Conservation (phyloP, 2,888 invertebrate species). For the Folsomia candida region DNA sequence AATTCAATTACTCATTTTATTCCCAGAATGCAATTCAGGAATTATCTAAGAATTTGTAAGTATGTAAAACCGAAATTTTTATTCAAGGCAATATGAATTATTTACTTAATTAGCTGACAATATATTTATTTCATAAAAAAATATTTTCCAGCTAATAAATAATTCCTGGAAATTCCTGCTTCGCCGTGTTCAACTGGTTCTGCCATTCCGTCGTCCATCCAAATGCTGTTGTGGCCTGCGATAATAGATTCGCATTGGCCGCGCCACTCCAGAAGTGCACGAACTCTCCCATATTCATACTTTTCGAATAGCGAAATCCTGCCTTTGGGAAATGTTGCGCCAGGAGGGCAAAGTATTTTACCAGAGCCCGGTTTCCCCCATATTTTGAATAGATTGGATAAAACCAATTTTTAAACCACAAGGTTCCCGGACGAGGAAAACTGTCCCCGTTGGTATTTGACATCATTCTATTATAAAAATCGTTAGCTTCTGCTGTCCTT, state of each 20-base stretch:
- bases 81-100: no score
- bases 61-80: no score
- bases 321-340: slow-evolving; percentile 34
- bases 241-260: slow-evolving; percentile 23
- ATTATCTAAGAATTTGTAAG: no score
- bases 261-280: slow-evolving; percentile 44
- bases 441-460: slow-evolving; percentile 19
- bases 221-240: slow-evolving; percentile 26
- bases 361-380: slow-evolving; percentile 25
- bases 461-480: slow-evolving; percentile 26
- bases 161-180: slow-evolving; percentile 26
- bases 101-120: no score
- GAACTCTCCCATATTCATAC: slow-evolving; percentile 38
- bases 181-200: slow-evolving; percentile 24
- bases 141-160: no score
- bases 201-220: slow-evolving; percentile 27
- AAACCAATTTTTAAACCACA: slow-evolving; percentile 41
- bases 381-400: slow-evolving; percentile 31
- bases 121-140: no score
- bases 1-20: no score
- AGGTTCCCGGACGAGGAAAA: slow-evolving; percentile 32
- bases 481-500: slow-evolving; percentile 7
- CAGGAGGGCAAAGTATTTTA: slow-evolving; percentile 37
- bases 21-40: no score
- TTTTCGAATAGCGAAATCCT: slow-evolving; percentile 25